Base-by-base conservation (phyloP, 2,888 invertebrate species). In the Torymus aiolomorphi region DNA sequence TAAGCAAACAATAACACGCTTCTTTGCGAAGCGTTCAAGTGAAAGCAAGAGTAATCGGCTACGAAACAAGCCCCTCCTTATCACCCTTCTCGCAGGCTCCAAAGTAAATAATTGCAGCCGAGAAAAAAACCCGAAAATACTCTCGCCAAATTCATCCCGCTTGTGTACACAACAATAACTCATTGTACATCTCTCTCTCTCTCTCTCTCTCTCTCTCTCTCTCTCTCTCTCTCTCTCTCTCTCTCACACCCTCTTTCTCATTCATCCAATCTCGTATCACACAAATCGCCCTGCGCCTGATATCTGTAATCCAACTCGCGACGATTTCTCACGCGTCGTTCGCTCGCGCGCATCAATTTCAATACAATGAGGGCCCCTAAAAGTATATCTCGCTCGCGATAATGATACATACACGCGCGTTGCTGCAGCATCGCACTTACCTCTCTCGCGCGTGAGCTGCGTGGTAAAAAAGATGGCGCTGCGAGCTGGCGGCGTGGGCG, bases 401-500 rank as follows among this genome's bases (percentile, higher is more conserved):
- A 42, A 42, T 42, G 42, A 42, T 42, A 42, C 31, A 62, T 3
- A 42, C 54, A 10, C 20, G 12, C 18, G 59, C 10, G 59, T 2
- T 10, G n/a, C 20, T n/a, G 18, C 59, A 18, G 20, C 67, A 14
- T 12, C 52, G 13, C n/a, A 54, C 54, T 12, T 16, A 31, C 57
- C 42, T 16, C 24, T 16, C 59, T 20, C 31, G 62, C 10, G 62
- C 24, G 31, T n/a, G n/a, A 4, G 2, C 16, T 24, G 24, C 5
- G 31, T 13, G 62, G 62, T 12, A 59, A n/a, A 77, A 76, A 83
- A 76, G 80, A 81, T 74, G 81, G 79, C 83, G 73, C 85, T 59
- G 51, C 13, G 51, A 59, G 84, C 81, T 42, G 42, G 42, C 18
- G 70, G 86, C 86, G 88, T 88, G 88, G 88, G 88, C 85, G 87